phyloP scores from a whole-genome alignment of 2,797 vertebrate species.

The Liasis olivaceus region DNA sequence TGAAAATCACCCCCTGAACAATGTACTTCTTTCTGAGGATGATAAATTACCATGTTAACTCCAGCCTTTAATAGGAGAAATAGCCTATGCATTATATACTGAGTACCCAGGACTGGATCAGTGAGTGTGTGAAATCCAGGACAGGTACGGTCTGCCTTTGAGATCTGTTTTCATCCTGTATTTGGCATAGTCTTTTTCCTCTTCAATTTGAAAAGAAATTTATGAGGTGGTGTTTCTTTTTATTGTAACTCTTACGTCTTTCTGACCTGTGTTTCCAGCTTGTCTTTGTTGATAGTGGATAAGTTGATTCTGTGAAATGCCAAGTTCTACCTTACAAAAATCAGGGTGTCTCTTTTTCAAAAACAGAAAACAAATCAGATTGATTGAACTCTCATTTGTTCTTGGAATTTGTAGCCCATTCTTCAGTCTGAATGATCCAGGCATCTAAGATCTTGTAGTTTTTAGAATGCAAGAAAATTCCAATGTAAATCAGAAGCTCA shows the following conservation, averaged over 20 bases:
- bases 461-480: background rate
- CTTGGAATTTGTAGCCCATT: background rate
- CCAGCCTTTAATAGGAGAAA: constrained; percentile 35
- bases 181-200: constrained; percentile 7
- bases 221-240: background rate
- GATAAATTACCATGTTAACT: background rate
- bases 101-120: background rate
- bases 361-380: background rate
- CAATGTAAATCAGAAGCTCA: background rate
- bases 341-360: background rate
- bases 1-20: fast-evolving
- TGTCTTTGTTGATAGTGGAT: fast-evolving
- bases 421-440: background rate
- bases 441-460: background rate
- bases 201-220: constrained; percentile 13
- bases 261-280: constrained; percentile 3
- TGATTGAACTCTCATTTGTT: background rate
- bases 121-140: background rate
- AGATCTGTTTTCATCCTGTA: constrained; percentile 48
- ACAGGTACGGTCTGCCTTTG: background rate
- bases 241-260: background rate
- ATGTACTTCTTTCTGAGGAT: constrained; percentile 27
- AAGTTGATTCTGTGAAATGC: background rate
- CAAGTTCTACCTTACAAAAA: background rate
- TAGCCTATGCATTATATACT: background rate